Percentiles rank a stretch among this genome's conserved stretches.
Conservation (phyloP, 1,140 invertebrate genomes). For the Saxidomus purpurata region DNA sequence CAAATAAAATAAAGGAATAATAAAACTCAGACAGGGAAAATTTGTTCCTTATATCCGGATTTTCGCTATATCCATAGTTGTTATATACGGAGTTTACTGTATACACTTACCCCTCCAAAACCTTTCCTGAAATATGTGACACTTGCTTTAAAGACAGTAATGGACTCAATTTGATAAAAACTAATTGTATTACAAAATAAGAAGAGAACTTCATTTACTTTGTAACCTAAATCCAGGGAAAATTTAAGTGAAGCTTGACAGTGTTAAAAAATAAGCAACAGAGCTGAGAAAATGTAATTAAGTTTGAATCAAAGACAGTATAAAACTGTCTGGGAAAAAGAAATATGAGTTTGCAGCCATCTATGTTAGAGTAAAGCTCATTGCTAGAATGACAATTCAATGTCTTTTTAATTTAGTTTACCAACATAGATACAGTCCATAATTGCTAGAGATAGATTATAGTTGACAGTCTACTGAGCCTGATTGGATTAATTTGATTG, state of each 20-base stretch:
- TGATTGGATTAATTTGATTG: constrained; percentile 52
- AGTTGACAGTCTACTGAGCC: constrained; percentile 18
- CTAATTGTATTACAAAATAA: no score
- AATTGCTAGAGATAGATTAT: constrained; percentile 40
- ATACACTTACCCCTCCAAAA: no score
- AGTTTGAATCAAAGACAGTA: not conserved
- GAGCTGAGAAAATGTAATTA: not conserved
- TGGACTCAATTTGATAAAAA: no score
- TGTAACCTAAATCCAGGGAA: no score
- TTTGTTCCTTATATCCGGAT: no score
- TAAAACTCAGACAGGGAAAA: no score
- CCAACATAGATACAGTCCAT: constrained; percentile 26
- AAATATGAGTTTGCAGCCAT: not conserved
- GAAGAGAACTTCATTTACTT: no score
- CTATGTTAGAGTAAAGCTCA: constrained; percentile 2
- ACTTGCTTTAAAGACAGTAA: no score
- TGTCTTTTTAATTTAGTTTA: constrained; percentile 51
- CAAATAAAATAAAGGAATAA: no score
- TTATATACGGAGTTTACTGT: no score
- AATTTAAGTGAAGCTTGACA: not conserved
- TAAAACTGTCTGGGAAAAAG: not conserved
- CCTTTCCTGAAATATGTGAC: no score
- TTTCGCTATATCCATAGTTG: no score
- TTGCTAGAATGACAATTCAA: not conserved
- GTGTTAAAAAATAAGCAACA: not conserved